Conservation (phyloP, 2,113 vertebrate species). For the Megalops atlanticus region DNA sequence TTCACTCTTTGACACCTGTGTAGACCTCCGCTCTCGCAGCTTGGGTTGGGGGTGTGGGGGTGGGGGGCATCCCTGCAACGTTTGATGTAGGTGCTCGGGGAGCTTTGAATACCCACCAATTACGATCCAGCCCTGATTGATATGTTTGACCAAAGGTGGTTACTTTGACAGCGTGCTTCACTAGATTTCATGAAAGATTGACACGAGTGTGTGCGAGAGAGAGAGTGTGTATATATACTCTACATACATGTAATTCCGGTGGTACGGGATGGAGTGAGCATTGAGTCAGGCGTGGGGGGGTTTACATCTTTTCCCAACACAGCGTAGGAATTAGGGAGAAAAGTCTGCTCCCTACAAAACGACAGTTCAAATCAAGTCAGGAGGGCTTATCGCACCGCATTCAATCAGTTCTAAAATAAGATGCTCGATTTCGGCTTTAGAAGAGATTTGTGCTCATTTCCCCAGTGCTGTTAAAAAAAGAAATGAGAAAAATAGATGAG, state of each 20-base stretch:
- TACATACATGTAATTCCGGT: too few relatives aligned
- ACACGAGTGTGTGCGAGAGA: too few relatives aligned
- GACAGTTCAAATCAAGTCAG: conserved; percentile 42
- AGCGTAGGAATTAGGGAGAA: conserved; percentile 33
- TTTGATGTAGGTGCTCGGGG: too few relatives aligned
- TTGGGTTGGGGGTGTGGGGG: too few relatives aligned
- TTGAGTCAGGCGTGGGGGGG: conserved; percentile 21
- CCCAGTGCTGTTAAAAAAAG: conserved; percentile 33
- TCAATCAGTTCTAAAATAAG: conserved; percentile 46
- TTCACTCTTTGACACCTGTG: too few relatives aligned
- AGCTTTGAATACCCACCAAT: too few relatives aligned
- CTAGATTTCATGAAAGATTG: too few relatives aligned
- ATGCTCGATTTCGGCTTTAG: conserved; percentile 44
- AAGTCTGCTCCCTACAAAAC: conserved; percentile 25
- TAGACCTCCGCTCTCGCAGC: too few relatives aligned
- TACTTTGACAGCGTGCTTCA: not conserved
- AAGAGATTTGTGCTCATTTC: conserved; percentile 43
- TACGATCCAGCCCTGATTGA: conserved; percentile 39
- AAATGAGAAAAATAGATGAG: conserved; percentile 7
- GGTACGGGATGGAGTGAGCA: not conserved
- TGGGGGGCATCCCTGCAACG: conserved; percentile 53
- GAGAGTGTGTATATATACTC: too few relatives aligned
- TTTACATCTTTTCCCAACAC: conserved; percentile 34
- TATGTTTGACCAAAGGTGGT: conserved; percentile 36
- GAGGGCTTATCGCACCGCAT: conserved; percentile 40